phyloP scores from a whole-genome alignment of 2,888 invertebrate genomes.

The Coelinius sp. region DNA sequence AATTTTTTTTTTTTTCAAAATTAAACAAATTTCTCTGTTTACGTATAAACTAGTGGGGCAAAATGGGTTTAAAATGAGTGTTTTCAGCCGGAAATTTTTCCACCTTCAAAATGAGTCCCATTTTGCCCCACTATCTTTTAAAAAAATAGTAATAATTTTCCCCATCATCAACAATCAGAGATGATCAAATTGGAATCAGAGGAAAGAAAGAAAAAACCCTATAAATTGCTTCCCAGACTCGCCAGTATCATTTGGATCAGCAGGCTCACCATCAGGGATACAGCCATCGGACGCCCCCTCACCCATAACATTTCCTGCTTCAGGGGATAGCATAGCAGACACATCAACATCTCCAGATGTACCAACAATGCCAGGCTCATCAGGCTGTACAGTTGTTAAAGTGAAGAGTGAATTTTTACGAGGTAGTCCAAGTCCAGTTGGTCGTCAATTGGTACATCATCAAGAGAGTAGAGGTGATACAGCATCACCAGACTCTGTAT shows the following conservation, averaged over 20 bases:
- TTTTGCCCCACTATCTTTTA: not conserved
- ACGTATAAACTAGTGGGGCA: not conserved
- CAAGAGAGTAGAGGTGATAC: constrained; percentile 41
- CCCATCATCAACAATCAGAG: not conserved
- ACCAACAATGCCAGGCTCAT: constrained; percentile 83
- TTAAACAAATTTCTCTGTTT: not conserved
- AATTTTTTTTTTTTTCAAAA: too few relatives aligned
- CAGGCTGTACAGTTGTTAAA: constrained; percentile 72
- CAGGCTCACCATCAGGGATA: constrained; percentile 68
- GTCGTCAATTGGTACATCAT: constrained; percentile 52
- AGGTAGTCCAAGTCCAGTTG: constrained; percentile 76
- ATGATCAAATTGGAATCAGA: not conserved
- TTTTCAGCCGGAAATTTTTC: not conserved
- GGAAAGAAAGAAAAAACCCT: constrained; percentile 29
- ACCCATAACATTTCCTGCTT: constrained; percentile 69
- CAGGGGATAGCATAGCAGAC: constrained; percentile 94
- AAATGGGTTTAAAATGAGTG: not conserved
- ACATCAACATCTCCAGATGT: constrained; percentile 95
- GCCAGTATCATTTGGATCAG: constrained; percentile 70
- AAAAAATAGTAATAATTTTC: not conserved
- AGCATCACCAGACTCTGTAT: constrained; percentile 74
- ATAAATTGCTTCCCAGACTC: constrained; percentile 64
- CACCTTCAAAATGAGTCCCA: not conserved
- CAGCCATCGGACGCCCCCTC: constrained; percentile 68
- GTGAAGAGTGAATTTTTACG: constrained; percentile 68